phyloP scores from a whole-genome alignment of 2,113 vertebrate species.

The Thalassoma bifasciatum region DNA sequence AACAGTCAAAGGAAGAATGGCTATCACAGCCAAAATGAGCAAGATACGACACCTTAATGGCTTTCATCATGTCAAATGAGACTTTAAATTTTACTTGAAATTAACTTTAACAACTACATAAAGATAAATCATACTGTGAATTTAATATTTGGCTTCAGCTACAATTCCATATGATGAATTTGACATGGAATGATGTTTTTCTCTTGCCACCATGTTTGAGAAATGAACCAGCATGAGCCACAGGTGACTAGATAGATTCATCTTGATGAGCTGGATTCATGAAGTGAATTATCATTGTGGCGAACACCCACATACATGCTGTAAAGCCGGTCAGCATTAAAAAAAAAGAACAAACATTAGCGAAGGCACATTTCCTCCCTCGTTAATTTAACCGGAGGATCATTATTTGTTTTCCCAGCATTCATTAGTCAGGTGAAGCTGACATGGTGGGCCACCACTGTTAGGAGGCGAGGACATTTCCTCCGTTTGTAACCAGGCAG shows the following conservation, averaged over 20 bases:
- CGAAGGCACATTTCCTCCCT: slow-evolving; percentile 68
- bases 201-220: slow-evolving; percentile 1
- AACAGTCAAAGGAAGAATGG: not conserved
- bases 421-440: slow-evolving; percentile 79
- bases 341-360: slow-evolving; percentile 55
- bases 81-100: not conserved
- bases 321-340: slow-evolving; percentile 58
- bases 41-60: not conserved
- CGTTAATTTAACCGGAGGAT: slow-evolving; percentile 77
- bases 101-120: not conserved
- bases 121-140: not conserved
- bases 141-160: not conserved
- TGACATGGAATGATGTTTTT: not conserved
- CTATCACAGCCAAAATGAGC: not conserved
- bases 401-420: slow-evolving; percentile 78
- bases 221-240: slow-evolving; percentile 52
- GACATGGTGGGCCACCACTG: slow-evolving; percentile 67
- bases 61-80: not conserved
- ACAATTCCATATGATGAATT: slow-evolving; percentile 1
- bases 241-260: slow-evolving; percentile 70
- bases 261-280: slow-evolving; percentile 61
- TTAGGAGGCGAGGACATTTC: slow-evolving; percentile 65
- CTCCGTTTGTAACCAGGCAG: slow-evolving; percentile 70
- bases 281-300: slow-evolving; percentile 74
- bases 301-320: slow-evolving; percentile 67